These are phyloP conservation scores for Penaeus chinensis DNA, from an alignment of 1,140 invertebrate genomes.

Conservation along the genomic window DNA sequence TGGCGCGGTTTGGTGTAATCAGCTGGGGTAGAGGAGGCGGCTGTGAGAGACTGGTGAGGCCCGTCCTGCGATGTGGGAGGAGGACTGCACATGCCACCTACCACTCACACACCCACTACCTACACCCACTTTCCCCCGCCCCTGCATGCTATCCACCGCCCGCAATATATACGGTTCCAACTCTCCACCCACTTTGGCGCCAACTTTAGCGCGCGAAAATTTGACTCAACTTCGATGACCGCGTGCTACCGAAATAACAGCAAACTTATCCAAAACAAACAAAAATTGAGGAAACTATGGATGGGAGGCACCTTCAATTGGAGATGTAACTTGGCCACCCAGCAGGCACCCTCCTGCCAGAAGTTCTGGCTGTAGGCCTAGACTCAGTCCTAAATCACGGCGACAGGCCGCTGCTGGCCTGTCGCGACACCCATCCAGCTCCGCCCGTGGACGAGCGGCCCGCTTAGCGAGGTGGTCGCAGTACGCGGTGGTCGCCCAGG, in stretches of 20 bases:
- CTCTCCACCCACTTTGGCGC: slow-evolving; percentile 30
- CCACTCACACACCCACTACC: slow-evolving; percentile 34
- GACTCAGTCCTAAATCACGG: slow-evolving; percentile 12
- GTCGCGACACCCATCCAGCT: neutral
- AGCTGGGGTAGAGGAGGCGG: slow-evolving; percentile 61
- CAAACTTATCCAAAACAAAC: slow-evolving; percentile 45
- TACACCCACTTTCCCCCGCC: slow-evolving; percentile 1
- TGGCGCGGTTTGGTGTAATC: slow-evolving; percentile 58
- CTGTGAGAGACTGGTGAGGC: slow-evolving; percentile 57
- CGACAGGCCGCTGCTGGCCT: slow-evolving; percentile 17
- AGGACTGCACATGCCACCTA: slow-evolving; percentile 44
- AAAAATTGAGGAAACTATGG: slow-evolving; percentile 35
- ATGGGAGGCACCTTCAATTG: neutral
- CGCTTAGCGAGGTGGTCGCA: slow-evolving; percentile 28
- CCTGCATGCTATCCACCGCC: neutral
- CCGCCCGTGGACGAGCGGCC: neutral
- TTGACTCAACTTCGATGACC: slow-evolving; percentile 46
- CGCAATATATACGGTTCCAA: neutral
- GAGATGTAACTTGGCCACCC: too few species aligned
- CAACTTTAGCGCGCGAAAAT: slow-evolving; percentile 51
- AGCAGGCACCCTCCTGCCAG: neutral
- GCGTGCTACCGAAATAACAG: slow-evolving; percentile 44
- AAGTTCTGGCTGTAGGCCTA: slow-evolving; percentile 15
- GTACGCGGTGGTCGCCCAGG: slow-evolving; percentile 36
- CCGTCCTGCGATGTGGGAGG: slow-evolving; percentile 54